These are phyloP conservation scores for Peromyscus polionotus DNA, from an alignment of 2,113 vertebrate genomes.

Conservation along the genomic window DNA sequence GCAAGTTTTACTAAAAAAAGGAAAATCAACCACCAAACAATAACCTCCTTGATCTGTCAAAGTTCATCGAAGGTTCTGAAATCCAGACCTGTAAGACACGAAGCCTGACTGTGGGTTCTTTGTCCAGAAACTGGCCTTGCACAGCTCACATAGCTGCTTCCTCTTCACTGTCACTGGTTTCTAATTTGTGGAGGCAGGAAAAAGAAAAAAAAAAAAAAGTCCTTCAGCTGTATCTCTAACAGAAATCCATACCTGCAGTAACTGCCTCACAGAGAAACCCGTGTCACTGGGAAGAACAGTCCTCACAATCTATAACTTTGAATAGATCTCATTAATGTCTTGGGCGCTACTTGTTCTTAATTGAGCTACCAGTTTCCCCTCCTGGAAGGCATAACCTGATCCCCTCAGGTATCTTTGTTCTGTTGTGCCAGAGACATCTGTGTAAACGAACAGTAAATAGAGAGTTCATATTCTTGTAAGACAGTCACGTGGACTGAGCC, in stretches of 20 bases:
- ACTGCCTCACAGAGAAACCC: constrained; percentile 23
- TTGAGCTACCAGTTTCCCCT: constrained; percentile 15
- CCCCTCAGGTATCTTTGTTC: background rate
- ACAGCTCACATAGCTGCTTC: constrained; percentile 60
- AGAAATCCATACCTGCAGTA: background rate
- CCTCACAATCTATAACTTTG: constrained; percentile 17
- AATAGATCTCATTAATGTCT: constrained; percentile 54
- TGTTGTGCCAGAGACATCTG: background rate
- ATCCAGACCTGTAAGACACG: background rate
- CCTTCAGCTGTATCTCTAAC: background rate
- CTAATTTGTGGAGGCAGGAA: constrained; percentile 65
- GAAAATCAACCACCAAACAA: background rate
- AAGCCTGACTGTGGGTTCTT: constrained; percentile 41
- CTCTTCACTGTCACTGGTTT: constrained; percentile 57
- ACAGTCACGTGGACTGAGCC: background rate
- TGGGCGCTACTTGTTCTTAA: constrained; percentile 49
- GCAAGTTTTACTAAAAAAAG: constrained; percentile 24
- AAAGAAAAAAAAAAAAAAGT: background rate
- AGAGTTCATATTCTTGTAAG: background rate
- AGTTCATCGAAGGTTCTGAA: background rate
- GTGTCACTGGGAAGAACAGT: background rate
- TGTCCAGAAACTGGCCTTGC: background rate
- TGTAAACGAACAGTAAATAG: constrained; percentile 10
- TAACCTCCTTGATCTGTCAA: constrained; percentile 47
- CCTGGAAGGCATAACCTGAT: constrained; percentile 5